phyloP scores from a whole-genome alignment of 1,140 invertebrate genomes.

The Drosophila rufa region DNA sequence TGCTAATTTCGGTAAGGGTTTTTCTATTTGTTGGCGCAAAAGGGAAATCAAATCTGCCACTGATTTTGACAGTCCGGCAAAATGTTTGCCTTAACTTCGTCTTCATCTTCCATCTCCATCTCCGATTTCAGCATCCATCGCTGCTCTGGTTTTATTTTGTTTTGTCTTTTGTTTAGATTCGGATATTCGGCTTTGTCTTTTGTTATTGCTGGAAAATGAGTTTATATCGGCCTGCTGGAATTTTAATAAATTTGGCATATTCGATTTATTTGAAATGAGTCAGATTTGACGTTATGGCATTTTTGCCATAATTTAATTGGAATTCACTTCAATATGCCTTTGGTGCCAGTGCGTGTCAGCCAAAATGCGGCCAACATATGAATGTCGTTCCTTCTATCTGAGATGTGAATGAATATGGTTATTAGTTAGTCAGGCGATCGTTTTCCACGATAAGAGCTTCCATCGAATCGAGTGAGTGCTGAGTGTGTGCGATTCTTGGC shows the following conservation, averaged over 20 bases:
- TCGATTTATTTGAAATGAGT: slow-evolving; percentile 44
- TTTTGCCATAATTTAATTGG: slow-evolving; percentile 49
- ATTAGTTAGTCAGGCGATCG: slow-evolving; percentile 22
- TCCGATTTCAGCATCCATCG: slow-evolving; percentile 5
- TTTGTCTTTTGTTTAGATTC: slow-evolving; percentile 22
- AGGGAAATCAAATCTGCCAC: slow-evolving; percentile 49
- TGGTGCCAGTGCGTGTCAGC: slow-evolving; percentile 37
- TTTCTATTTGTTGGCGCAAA: slow-evolving; percentile 51
- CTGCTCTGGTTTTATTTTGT: slow-evolving; percentile 30
- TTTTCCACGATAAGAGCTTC: slow-evolving; percentile 33
- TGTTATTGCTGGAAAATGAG: slow-evolving; percentile 41
- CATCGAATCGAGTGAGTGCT: slow-evolving; percentile 19
- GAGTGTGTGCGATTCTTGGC: slow-evolving; percentile 5
- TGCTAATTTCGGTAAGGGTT: slow-evolving; percentile 62
- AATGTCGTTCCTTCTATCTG: slow-evolving; percentile 6
- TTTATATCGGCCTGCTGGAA: slow-evolving; percentile 33
- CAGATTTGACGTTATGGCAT: slow-evolving; percentile 25
- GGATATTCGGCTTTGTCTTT: slow-evolving; percentile 25
- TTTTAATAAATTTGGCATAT: slow-evolving; percentile 46
- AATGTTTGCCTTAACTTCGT: slow-evolving; percentile 34
- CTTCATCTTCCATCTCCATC: slow-evolving; percentile 15
- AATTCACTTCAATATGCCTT: slow-evolving; percentile 26
- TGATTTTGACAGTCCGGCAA: slow-evolving; percentile 40
- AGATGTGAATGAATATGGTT: slow-evolving; percentile 10
- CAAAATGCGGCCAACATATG: slow-evolving; percentile 7